Conservation (phyloP, 1,140 invertebrate species). For the Theocolax elegans region DNA sequence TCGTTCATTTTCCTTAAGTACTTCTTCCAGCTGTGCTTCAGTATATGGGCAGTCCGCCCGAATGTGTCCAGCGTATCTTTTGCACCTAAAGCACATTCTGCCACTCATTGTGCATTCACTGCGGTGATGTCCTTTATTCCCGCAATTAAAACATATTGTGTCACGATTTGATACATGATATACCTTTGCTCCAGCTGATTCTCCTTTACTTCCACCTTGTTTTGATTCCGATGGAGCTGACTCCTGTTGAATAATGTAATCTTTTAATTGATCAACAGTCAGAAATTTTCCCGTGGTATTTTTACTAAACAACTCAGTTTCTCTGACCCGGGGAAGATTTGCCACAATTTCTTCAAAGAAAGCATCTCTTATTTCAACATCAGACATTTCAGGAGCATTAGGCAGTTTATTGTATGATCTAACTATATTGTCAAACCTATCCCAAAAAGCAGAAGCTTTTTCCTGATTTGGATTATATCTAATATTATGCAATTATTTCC, state of each 20-base stretch:
- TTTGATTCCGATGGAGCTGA: not conserved
- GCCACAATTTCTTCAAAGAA: slow-evolving; percentile 19
- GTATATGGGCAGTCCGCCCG: not conserved
- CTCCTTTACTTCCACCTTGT: not conserved
- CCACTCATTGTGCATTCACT: not conserved
- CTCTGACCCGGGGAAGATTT: slow-evolving; percentile 6
- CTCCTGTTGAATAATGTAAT: slow-evolving; percentile 28
- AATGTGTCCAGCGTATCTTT: not conserved
- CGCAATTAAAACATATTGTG: not conserved
- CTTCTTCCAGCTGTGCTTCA: not conserved
- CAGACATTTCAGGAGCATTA: not conserved
- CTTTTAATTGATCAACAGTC: slow-evolving; percentile 20
- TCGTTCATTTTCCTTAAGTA: not conserved
- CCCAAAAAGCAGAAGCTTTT: slow-evolving; percentile 32
- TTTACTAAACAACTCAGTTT: slow-evolving; percentile 11
- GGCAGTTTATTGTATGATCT: slow-evolving; percentile 28
- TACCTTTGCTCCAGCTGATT: not conserved
- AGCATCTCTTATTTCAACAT: slow-evolving; percentile 25
- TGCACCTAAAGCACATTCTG: not conserved
- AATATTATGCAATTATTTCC: slow-evolving; percentile 34
- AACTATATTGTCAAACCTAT: slow-evolving; percentile 38
- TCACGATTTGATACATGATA: not conserved
- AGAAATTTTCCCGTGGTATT: slow-evolving; percentile 18
- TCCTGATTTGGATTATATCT: slow-evolving; percentile 26
- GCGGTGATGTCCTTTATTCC: not conserved